These are phyloP conservation scores for Lagenorhynchus albirostris DNA, from an alignment of 2,113 vertebrate species.

Conservation along the genomic window DNA sequence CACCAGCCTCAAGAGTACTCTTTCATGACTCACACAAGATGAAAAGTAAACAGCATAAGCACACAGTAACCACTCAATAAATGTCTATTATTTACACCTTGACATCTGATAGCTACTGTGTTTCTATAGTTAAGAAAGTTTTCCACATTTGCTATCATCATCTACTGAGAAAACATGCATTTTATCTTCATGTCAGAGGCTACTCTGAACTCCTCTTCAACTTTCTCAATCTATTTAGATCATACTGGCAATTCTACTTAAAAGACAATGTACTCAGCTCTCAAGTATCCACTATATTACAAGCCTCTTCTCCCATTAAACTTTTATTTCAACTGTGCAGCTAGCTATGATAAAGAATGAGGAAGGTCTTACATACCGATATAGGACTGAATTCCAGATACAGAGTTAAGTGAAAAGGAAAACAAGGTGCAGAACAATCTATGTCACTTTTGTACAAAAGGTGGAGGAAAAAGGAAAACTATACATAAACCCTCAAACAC, in stretches of 20 bases:
- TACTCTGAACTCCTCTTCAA: background rate
- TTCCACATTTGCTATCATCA: background rate
- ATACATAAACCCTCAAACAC: background rate
- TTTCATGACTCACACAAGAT: background rate
- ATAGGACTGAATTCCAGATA: background rate
- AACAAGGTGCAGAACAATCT: background rate
- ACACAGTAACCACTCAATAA: background rate
- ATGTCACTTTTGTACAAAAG: background rate
- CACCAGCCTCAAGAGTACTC: background rate
- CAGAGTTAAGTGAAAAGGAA: background rate
- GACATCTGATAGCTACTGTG: background rate
- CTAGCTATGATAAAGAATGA: background rate
- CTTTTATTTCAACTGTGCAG: background rate
- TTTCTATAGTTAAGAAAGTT: background rate
- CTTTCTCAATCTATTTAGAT: background rate
- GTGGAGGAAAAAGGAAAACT: background rate
- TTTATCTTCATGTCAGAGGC: background rate
- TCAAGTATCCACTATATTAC: background rate
- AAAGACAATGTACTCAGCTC: background rate
- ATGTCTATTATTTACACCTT: background rate
- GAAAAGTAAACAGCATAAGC: background rate
- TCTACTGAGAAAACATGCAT: background rate
- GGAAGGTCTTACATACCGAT: background rate
- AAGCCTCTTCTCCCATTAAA: background rate
- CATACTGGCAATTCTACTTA: background rate